Conservation (phyloP, 2,113 vertebrate species). For the Semnornis frantzii region DNA sequence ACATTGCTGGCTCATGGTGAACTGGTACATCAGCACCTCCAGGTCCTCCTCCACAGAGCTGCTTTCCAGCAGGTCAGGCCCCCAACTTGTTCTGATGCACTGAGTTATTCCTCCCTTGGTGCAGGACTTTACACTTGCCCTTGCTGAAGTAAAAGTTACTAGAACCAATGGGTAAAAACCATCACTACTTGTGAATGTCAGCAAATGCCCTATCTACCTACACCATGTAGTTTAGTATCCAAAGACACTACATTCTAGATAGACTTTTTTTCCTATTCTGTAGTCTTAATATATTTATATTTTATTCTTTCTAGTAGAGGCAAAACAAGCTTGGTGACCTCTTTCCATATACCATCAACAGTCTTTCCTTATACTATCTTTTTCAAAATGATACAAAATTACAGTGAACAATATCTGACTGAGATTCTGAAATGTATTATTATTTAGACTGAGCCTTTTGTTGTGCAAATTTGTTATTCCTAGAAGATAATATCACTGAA, state of each 20-base stretch:
- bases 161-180: not conserved
- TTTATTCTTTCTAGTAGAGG: not conserved
- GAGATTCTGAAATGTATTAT: not conserved
- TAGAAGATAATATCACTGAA: not conserved
- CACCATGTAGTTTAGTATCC: not conserved
- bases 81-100: too few relatives aligned
- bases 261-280: not conserved
- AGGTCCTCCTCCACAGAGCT: too few relatives aligned
- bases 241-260: not conserved
- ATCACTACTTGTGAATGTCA: not conserved
- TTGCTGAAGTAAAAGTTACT: not conserved
- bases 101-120: too few relatives aligned
- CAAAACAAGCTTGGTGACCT: not conserved
- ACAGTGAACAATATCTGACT: not conserved
- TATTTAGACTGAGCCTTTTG: slow-evolving; percentile 8
- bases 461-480: not conserved
- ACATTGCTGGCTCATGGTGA: too few relatives aligned
- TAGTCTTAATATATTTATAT: not conserved
- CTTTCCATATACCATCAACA: not conserved
- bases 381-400: not conserved
- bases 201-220: not conserved
- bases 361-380: not conserved
- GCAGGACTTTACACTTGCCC: too few relatives aligned
- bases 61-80: too few relatives aligned
- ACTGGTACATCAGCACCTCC: too few relatives aligned